Percentiles rank a stretch among this genome's conserved stretches.
Evolutionary conservation across 2,113 vertebrate species (phyloP).

Genomic region (Ascaphus truei): DNA sequence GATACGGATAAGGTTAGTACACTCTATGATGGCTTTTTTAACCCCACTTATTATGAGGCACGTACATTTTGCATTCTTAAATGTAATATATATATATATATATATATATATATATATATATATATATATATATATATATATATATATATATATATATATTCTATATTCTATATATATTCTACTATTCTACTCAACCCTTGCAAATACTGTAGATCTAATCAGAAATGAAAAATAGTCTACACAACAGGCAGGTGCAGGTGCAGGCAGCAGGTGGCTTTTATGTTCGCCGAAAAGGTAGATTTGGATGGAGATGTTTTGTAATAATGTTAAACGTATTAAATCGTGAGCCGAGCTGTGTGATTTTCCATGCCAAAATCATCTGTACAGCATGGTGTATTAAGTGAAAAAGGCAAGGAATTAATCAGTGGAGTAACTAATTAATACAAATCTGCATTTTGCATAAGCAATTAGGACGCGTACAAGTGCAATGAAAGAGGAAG

Average conservation of each 20-base stretch:
- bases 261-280: slow-evolving; percentile 74
- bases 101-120: too few species aligned
- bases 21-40: too few species aligned
- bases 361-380: slow-evolving; percentile 66
- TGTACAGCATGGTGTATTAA: slow-evolving; percentile 83
- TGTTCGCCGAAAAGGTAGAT: slow-evolving; percentile 68
- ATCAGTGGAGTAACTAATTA: slow-evolving; percentile 90
- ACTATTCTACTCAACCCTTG: too few species aligned
- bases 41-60: too few species aligned
- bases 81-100: too few species aligned
- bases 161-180: too few species aligned
- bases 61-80: too few species aligned
- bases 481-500: slow-evolving; percentile 74
- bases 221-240: too few species aligned
- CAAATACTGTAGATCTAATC: too few species aligned
- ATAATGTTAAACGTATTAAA: slow-evolving; percentile 70
- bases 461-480: slow-evolving; percentile 86
- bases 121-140: too few species aligned
- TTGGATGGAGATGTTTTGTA: slow-evolving; percentile 72
- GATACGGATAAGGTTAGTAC: too few species aligned
- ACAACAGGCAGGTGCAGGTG: slow-evolving; percentile 65
- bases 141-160: too few species aligned
- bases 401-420: slow-evolving; percentile 82
- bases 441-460: slow-evolving; percentile 93
- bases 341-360: slow-evolving; percentile 56